phyloP scores from a whole-genome alignment of 2,797 vertebrate genomes.

The Toxotes lorentzi region DNA sequence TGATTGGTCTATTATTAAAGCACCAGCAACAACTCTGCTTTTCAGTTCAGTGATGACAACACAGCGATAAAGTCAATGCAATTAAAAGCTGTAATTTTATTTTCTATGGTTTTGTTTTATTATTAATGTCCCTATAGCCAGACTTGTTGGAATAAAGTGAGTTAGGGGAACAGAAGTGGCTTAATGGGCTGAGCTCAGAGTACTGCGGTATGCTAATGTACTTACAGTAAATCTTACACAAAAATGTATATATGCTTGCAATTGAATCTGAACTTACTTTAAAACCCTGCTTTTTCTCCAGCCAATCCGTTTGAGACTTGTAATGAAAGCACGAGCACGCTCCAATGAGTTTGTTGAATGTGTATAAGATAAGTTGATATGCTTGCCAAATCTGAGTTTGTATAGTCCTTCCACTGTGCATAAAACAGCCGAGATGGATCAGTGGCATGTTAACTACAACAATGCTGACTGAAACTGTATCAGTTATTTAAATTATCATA shows the following conservation, averaged over 20 bases:
- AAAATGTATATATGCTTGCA: constrained; percentile 26
- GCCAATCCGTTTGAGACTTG: constrained; percentile 53
- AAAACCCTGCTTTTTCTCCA: constrained; percentile 42
- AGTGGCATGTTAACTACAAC: constrained; percentile 56
- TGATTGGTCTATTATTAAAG: constrained; percentile 26
- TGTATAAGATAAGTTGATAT: constrained; percentile 73
- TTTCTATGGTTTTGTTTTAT: constrained; percentile 31
- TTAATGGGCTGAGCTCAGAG: constrained; percentile 43
- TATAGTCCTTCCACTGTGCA: constrained; percentile 52
- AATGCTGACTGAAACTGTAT: constrained; percentile 36
- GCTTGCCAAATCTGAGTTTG: constrained; percentile 69
- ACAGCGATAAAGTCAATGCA: constrained; percentile 17
- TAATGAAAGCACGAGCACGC: constrained; percentile 68
- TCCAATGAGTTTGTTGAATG: constrained; percentile 64
- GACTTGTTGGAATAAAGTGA: constrained; percentile 16
- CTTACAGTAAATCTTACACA: constrained; percentile 24
- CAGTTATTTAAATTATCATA: constrained; percentile 39
- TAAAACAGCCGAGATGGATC: constrained; percentile 60
- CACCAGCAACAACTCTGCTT: constrained; percentile 4
- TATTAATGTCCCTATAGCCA: constrained; percentile 31
- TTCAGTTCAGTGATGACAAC: constrained; percentile 23
- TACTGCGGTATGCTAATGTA: constrained; percentile 17
- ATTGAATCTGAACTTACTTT: constrained; percentile 48
- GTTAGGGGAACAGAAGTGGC: constrained; percentile 13
- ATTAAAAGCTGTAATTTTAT: constrained; percentile 35